Percentiles rank a stretch among this genome's conserved stretches.
These are phyloP conservation scores for Hylaeus anthracinus DNA, from an alignment of 1,140 invertebrate genomes.

Conservation along the genomic window DNA sequence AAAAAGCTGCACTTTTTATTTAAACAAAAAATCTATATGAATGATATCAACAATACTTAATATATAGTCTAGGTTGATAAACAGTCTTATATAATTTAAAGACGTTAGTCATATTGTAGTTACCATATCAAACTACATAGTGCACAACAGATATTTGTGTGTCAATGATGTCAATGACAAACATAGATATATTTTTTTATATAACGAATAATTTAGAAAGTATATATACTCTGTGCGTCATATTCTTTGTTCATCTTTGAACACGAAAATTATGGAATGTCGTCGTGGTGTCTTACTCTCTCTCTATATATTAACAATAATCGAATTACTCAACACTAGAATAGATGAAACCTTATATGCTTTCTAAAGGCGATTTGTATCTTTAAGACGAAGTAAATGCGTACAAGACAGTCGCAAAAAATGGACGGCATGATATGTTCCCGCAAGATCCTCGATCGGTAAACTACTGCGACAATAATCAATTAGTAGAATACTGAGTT, in stretches of 20 bases:
- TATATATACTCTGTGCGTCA: slow-evolving; percentile 21
- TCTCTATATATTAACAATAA: slow-evolving; percentile 5
- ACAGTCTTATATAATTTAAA: slow-evolving; percentile 33
- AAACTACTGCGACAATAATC: slow-evolving; percentile 46
- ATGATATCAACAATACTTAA: slow-evolving; percentile 10
- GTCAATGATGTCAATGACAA: not conserved
- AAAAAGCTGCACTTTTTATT: slow-evolving; percentile 13
- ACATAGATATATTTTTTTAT: slow-evolving; percentile 12
- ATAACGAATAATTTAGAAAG: slow-evolving; percentile 8
- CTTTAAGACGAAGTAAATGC: slow-evolving; percentile 59
- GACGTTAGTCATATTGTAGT: slow-evolving; percentile 9
- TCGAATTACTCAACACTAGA: slow-evolving; percentile 12
- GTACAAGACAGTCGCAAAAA: slow-evolving; percentile 69
- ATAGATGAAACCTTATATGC: slow-evolving; percentile 40
- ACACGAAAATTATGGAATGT: slow-evolving; percentile 44
- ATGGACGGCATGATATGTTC: slow-evolving; percentile 77
- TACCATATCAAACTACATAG: slow-evolving; percentile 15
- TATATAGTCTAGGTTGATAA: slow-evolving; percentile 9
- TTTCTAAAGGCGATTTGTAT: slow-evolving; percentile 16
- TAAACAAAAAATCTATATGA: not conserved
- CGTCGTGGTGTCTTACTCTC: slow-evolving; percentile 19
- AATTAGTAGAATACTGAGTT: slow-evolving; percentile 63
- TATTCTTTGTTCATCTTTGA: not conserved
- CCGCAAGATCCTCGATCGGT: slow-evolving; percentile 77
- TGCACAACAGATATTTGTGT: slow-evolving; percentile 5